A percentile compares a stretch with the other conserved stretches of the same genome.
Evolutionary conservation across 2,888 invertebrate genomes (phyloP).

Genomic region (Pseudoips prasinana): DNA sequence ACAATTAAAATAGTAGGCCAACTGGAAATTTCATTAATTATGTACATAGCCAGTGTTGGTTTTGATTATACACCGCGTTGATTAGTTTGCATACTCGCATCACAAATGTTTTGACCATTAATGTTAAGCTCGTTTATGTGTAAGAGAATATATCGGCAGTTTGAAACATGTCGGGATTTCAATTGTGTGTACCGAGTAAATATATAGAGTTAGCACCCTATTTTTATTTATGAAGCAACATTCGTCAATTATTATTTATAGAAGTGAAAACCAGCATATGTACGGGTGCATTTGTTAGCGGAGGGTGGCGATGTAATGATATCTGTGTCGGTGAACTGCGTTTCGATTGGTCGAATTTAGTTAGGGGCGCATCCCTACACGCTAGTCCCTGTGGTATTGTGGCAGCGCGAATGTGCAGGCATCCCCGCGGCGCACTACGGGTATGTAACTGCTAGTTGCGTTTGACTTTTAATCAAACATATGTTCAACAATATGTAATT

Average conservation of each 20-base stretch:
- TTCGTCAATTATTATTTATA: conserved; percentile 73
- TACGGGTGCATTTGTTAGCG: conserved; percentile 48
- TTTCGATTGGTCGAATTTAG: conserved; percentile 61
- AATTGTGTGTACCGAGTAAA: background rate
- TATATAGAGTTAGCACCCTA: conserved; percentile 45
- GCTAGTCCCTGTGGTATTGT: conserved; percentile 36
- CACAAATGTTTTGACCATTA: conserved; percentile 50
- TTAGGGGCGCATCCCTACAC: conserved; percentile 61
- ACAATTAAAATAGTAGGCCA: conserved; percentile 80
- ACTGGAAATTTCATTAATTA: conserved; percentile 79
- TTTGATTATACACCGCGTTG: conserved; percentile 64
- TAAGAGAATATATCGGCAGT: conserved; percentile 2
- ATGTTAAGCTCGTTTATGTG: conserved; percentile 12
- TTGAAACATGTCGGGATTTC: conserved; percentile 8
- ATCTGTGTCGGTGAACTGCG: conserved; percentile 43
- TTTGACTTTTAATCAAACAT: conserved; percentile 45
- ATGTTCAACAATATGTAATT: conserved; percentile 36
- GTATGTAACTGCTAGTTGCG: conserved; percentile 57
- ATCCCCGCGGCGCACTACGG: conserved; percentile 59
- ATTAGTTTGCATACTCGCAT: conserved; percentile 62
- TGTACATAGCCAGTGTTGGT: conserved; percentile 59
- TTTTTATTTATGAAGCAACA: conserved; percentile 56
- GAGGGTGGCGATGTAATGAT: conserved; percentile 63
- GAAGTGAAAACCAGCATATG: conserved; percentile 74
- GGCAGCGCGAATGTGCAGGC: conserved; percentile 29